Base-by-base conservation (phyloP, 2,888 invertebrate genomes). In the Athalia cordata region DNA sequence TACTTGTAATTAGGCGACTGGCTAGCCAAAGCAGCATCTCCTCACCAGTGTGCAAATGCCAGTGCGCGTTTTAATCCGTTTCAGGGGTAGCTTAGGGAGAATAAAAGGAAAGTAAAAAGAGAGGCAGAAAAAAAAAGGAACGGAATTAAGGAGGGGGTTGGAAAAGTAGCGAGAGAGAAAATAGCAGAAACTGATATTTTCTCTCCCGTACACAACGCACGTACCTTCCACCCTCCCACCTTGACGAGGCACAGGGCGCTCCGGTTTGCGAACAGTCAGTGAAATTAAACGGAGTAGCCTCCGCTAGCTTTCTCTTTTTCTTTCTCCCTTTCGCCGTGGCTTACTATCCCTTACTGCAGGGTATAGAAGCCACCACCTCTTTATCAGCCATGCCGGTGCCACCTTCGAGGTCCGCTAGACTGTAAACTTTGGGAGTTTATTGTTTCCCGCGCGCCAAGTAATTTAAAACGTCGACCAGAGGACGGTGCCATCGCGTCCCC, bases 361-460 rank as follows among this genome's bases (percentile, higher is more conserved):
- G 29, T 29, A 29, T 29, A 29, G 29, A 29, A 29, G 29, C 29
- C 29, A 29, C 82, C 82, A 77, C 80, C 81, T 80, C 80, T 80
- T 79, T 80, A 47, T 47, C 66, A 55, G 66, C 45, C 11, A 45
- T 29, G 65, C 77, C 65, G 66, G 57, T 29, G 65, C 77, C 65
- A 77, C 50, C 77, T 66, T 57, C 66, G 66, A 15, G 57, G 66
- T 65, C 79, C 68, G 80, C 81, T 75, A 75, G 75, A 75, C 75
- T 80, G 82, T 83, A 83, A 83, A 83, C 81, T 82, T 80, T 72
- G 80, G 78, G 79, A 79, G 81, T 85, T 83, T 84, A 83, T 84
- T 84, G 83, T 84, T 83, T 83, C 80, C 79, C 83, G 79, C 79
- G 79, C 67, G 75, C 78, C 77, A 74, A 82, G 82, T 83, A 82